phyloP scores from a whole-genome alignment of 2,888 invertebrate species.

The Acronicta leporina region DNA sequence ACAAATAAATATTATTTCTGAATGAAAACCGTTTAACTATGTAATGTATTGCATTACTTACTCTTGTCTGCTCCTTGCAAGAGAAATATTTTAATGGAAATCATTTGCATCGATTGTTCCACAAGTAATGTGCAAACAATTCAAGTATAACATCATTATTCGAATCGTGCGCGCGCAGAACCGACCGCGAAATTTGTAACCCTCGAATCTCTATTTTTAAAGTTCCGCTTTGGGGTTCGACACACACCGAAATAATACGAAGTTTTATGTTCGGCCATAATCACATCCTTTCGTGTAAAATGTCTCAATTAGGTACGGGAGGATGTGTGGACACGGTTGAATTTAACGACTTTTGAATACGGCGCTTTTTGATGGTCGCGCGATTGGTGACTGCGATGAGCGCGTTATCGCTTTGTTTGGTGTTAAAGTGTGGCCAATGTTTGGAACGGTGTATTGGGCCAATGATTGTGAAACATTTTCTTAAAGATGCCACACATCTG shows the following conservation, averaged over 20 bases:
- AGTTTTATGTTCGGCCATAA: conserved; percentile 85
- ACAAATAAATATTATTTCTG: too few species aligned
- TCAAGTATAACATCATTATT: conserved; percentile 21
- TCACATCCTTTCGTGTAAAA: conserved; percentile 87
- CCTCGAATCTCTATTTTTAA: conserved; percentile 77
- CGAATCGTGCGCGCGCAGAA: conserved; percentile 58
- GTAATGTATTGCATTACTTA: too few species aligned
- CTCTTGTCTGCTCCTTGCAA: too few species aligned
- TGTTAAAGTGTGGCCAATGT: conserved; percentile 34
- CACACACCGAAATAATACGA: conserved; percentile 74
- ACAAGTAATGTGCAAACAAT: neutral
- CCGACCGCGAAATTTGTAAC: conserved; percentile 60
- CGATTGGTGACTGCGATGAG: conserved; percentile 65
- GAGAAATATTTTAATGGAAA: conserved; percentile 3
- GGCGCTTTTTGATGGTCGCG: conserved; percentile 69
- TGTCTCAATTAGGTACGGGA: conserved; percentile 87
- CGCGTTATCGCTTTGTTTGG: conserved; percentile 68
- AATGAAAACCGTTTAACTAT: too few species aligned
- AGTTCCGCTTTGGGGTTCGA: conserved; percentile 69
- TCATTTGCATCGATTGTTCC: neutral
- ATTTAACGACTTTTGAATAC: conserved; percentile 78
- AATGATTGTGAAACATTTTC: conserved; percentile 14
- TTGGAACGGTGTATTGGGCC: conserved; percentile 15
- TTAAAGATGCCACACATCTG: too few species aligned
- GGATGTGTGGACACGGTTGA: conserved; percentile 82